Evolutionary conservation across 2,888 invertebrate species (phyloP), one percentile per base, ranked within the genome.

Genomic region (Ennomos fuscantarius): DNA sequence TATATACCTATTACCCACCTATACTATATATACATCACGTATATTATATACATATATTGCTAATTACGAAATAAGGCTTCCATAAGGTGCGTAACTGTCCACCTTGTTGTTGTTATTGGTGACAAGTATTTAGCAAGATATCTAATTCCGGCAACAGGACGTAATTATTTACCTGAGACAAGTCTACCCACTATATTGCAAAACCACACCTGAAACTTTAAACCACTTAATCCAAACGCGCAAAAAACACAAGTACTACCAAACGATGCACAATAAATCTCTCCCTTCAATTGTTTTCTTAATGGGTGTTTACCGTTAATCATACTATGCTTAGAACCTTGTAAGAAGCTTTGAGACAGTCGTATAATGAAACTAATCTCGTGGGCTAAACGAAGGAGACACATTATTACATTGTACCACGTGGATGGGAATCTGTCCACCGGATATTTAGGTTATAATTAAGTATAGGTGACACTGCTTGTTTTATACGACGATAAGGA

Each of bases 41-140:
- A 6, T 24, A 24, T 24, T 24, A 24, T 3, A 11, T 40, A 1
- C 9, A 31, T 79, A 82, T 81, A 81, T 78, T 76, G 69, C 76
- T 76, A 82, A 87, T 90, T 89, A 87, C 89, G 85, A 89, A 89
- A 89, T 81, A 71, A 70, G 69, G 70, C 67, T 70, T 41, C 15
- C 34, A 41, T 40, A 24, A 62, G 76, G 65, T 69, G 80, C 81
- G 79, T 87, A 89, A 87, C 88, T 87, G 87, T 85, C 79, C 72
- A 33, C 64, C 85, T 84, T 68, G n/a, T n/a, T n/a, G n/a, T n/a
- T n/a, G n/a, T 82, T 86, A 87, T 89, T 87, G 89, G 87, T 82
- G 84, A 88, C 80, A 84, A 87, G 81, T 84, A 87, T 89, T 89
- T 90, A 90, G 82, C 83, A 62, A 86, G 87, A 85, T 81, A 89